Base-by-base conservation (phyloP, 1,140 invertebrate genomes). In the Hycleus phaleratus region DNA sequence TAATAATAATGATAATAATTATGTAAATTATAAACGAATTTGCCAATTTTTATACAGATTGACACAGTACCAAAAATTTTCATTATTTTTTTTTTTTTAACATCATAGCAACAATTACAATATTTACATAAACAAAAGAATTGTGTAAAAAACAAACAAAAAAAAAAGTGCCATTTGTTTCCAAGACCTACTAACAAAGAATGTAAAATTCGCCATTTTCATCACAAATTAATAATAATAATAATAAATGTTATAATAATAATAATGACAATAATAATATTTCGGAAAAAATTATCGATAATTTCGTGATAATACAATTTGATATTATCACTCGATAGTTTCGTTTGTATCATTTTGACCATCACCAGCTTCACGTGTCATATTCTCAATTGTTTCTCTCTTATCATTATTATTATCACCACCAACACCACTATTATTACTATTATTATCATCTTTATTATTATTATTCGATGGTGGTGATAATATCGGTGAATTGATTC, bases 291-390 rank as follows among this genome's bases (percentile, higher is more conserved):
- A 39, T 10, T 7, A 6, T 39, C 0, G 38, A 7, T 39, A 6
- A 39, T 39, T 39, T 39, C 38, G 18, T 18, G 18, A 18, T 18
- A 18, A 18, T 18, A 51, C 38, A 43, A 63, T 56, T 49, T 60
- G 38, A 39, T 7, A 56, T 45, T 65, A 68, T 71, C 69, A 71
- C 68, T 71, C 64, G 1, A 57, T 60, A 18, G 39, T 59, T 43
- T 69, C 64, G 49, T 51, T 65, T 40, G 73, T 76, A 53, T 79
- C 78, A 32, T 77, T 78, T 64, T 80, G 78, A 8, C 79, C 79
- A 40, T 81, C 80, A 4, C 79, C 80, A 62, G 80, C 77, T 58
- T 81, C 80, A 6, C 79, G 73, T 25, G 78, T 79, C 79, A 82
- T 82, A 43, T 79, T 78, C 61, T 81, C 77, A 25, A 81, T 81